Evolutionary conservation across 2,113 vertebrate genomes (phyloP).

Genomic region (Lophochroa leadbeateri): DNA sequence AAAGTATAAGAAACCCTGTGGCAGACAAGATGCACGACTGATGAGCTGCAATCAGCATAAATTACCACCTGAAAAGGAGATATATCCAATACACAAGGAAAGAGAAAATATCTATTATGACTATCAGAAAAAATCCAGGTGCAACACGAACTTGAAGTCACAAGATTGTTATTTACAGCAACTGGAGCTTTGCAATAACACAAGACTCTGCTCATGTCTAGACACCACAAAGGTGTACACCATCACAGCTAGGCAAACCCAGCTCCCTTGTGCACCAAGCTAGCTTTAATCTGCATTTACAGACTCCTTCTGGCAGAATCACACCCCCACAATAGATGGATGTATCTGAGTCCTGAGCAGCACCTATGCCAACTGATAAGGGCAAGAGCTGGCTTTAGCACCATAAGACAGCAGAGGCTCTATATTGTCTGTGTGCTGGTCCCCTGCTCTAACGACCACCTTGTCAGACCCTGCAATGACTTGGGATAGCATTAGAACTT

Average conservation of each 20-base stretch:
- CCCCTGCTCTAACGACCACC: neutral
- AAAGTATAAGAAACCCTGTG: neutral
- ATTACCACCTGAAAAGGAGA: constrained; percentile 26
- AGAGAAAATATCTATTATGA: neutral
- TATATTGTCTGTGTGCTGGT: too few relatives aligned
- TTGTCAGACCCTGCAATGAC: neutral
- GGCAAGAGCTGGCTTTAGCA: neutral
- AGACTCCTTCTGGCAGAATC: neutral
- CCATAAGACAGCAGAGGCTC: neutral
- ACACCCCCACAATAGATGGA: neutral
- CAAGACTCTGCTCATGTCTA: neutral
- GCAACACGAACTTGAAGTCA: neutral
- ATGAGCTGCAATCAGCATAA: constrained; percentile 49
- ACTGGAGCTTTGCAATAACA: neutral
- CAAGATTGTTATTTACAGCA: neutral
- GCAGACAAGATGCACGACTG: neutral
- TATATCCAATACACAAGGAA: neutral
- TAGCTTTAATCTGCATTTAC: neutral
- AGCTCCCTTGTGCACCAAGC: neutral
- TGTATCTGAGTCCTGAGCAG: neutral
- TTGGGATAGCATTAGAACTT: neutral
- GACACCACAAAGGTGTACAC: neutral
- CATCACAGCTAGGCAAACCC: neutral
- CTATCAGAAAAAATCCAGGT: constrained; percentile 1
- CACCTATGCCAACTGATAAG: neutral